Conservation (phyloP, 2,797 vertebrate species). For the Gymnoscopelus microlampas region DNA sequence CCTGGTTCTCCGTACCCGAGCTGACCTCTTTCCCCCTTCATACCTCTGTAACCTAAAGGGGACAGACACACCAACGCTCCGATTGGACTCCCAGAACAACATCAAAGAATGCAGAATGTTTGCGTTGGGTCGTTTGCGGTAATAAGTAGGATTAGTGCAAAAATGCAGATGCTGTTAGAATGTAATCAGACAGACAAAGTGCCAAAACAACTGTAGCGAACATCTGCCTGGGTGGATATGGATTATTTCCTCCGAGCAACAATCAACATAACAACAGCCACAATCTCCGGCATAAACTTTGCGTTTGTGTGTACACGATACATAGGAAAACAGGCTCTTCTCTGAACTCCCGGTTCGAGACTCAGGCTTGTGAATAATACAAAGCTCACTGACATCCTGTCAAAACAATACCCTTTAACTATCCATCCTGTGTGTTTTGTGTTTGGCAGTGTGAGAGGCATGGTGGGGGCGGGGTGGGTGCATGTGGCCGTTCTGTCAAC, state of each 20-base stretch:
- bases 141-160: conserved; percentile 61
- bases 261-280: conserved; percentile 28
- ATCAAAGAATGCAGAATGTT: neutral
- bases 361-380: conserved; percentile 59
- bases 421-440: conserved; percentile 41
- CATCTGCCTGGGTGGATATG: conserved; percentile 33
- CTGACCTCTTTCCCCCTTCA: conserved; percentile 98
- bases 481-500: conserved; percentile 45
- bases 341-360: conserved; percentile 41
- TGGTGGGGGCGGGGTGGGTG: conserved; percentile 16
- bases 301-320: conserved; percentile 32
- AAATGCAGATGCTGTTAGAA: conserved; percentile 24
- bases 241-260: conserved; percentile 37
- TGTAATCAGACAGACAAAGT: conserved; percentile 24
- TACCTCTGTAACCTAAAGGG: conserved; percentile 91
- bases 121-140: neutral
- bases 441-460: conserved; percentile 33
- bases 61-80: conserved; percentile 61
- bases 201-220: conserved; percentile 8
- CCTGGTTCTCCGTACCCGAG: conserved; percentile 92
- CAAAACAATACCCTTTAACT: conserved; percentile 65
- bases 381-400: conserved; percentile 56
- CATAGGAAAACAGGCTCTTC: conserved; percentile 29
- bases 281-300: conserved; percentile 40
- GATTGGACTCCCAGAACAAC: conserved; percentile 12